Evolutionary conservation across 2,888 invertebrate species (phyloP), one percentile per base, ranked within the genome.

Genomic region (Scaptomyza tumidula): DNA sequence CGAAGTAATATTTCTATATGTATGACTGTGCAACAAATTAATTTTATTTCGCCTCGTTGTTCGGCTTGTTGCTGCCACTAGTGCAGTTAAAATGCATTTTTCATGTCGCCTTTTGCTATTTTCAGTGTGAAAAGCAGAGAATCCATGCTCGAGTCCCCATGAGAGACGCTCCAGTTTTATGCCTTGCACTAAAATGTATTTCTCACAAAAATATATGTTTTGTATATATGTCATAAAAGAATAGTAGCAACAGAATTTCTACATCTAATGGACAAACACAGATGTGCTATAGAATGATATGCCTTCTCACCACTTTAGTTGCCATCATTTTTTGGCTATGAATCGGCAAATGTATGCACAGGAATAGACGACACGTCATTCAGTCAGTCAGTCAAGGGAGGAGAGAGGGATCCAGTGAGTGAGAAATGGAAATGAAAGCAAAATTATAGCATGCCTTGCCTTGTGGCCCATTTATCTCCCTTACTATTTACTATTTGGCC

Each of bases 351-450:
- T 84, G 80, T 77, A 76, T 68, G 65, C 50, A 48, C 60, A 59
- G 60, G 61, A 60, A 86, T 77, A 75, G 60, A 71, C 71, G 75
- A 60, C 81, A 71, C 81, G 77, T 76, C 87, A 80, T 53, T 68
- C 57, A 61, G 70, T 43, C 73, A 66, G 31, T 46, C 60, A 62
- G n/a, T n/a, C 19, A 19, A 19, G 19, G 53, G 37, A 54, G 45
- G 27, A 3, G n/a, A 50, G 46, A 14, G n/a, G 24, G 16, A 19
- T 4, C 24, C 24, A 24, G 3, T 24, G 24, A 24, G 24, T 24
- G 19, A n/a, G 19, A 39, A 9, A 39, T 11, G 9, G 9, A 37
- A 14, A 45, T 31, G 45, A 56, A 35, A 53, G 37, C 43, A 29
- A 50, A 48, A 49, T 53, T 62, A 67, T 48, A 54, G 19, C 44